Percentiles rank a stretch among this genome's conserved stretches.
phyloP scores from a whole-genome alignment of 2,888 invertebrate genomes.

The Pollenia labialis region DNA sequence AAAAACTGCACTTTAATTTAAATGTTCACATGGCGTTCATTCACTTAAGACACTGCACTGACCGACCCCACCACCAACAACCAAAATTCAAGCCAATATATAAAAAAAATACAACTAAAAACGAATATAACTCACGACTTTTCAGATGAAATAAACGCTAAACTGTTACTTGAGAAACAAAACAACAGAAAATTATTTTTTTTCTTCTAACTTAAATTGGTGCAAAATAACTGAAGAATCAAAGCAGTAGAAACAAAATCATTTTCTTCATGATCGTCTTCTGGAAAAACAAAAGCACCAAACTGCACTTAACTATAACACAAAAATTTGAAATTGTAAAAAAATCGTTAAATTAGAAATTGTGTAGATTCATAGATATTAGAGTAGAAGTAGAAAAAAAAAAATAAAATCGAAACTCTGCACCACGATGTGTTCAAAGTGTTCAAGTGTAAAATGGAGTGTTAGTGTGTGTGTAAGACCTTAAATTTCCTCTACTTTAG shows the following conservation, averaged over 20 bases:
- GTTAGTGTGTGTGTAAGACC: constrained; percentile 14
- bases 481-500: constrained; percentile 56
- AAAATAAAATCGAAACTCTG: constrained; percentile 48
- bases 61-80: constrained; percentile 49
- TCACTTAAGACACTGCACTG: constrained; percentile 44
- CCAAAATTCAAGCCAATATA: constrained; percentile 26
- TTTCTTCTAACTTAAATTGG: constrained; percentile 61
- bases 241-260: constrained; percentile 31
- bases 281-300: constrained; percentile 47
- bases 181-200: constrained; percentile 25
- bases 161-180: constrained; percentile 69
- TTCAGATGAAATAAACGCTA: constrained; percentile 72
- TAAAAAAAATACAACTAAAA: constrained; percentile 26
- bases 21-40: constrained; percentile 71
- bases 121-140: constrained; percentile 74
- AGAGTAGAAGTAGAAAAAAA: constrained; percentile 1
- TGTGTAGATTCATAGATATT: constrained; percentile 72
- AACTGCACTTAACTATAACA: constrained; percentile 55
- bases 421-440: constrained; percentile 44
- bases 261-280: constrained; percentile 27
- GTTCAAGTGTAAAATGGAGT: constrained; percentile 1
- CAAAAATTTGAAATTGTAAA: constrained; percentile 27
- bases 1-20: constrained; percentile 72
- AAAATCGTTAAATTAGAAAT: constrained; percentile 71
- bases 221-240: constrained; percentile 61